Conservation (phyloP, 2,888 invertebrate genomes). For the Tholera decimalis region DNA sequence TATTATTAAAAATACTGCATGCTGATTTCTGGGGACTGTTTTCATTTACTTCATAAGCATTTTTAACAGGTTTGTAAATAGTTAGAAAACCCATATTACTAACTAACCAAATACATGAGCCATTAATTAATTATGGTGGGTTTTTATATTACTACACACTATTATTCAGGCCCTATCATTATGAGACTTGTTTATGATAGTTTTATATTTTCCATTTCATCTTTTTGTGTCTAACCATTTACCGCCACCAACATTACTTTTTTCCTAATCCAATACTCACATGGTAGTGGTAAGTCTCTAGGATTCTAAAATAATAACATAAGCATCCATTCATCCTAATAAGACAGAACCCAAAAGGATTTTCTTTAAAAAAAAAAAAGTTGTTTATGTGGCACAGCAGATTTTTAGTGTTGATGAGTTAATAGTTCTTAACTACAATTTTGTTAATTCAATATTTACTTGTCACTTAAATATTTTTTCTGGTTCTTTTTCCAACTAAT, state of each 20-base stretch:
- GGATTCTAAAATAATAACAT: background rate
- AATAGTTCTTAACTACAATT: background rate
- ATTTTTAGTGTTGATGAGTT: too few relatives aligned
- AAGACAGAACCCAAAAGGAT: background rate
- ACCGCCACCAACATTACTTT: background rate
- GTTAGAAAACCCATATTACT: background rate
- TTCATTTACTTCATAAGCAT: background rate
- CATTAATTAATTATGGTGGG: too few relatives aligned
- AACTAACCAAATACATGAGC: too few relatives aligned
- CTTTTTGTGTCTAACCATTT: background rate
- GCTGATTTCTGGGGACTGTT: conserved; percentile 3
- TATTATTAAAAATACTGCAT: conserved; percentile 6
- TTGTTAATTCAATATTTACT: background rate
- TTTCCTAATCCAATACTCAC: background rate
- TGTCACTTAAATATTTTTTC: too few relatives aligned
- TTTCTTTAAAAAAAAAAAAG: background rate
- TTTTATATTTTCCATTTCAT: background rate
- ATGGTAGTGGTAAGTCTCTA: background rate
- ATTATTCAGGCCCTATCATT: too few relatives aligned
- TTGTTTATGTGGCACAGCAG: background rate
- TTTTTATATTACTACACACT: too few relatives aligned
- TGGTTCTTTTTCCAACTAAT: too few relatives aligned
- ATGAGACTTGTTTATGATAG: background rate
- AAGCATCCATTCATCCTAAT: background rate
- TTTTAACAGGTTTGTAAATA: conserved; percentile 23